A percentile compares a stretch with the other conserved stretches of the same genome.
These are phyloP conservation scores for Tamandua tetradactyla DNA, from an alignment of 2,797 vertebrate species.

Conservation along the genomic window DNA sequence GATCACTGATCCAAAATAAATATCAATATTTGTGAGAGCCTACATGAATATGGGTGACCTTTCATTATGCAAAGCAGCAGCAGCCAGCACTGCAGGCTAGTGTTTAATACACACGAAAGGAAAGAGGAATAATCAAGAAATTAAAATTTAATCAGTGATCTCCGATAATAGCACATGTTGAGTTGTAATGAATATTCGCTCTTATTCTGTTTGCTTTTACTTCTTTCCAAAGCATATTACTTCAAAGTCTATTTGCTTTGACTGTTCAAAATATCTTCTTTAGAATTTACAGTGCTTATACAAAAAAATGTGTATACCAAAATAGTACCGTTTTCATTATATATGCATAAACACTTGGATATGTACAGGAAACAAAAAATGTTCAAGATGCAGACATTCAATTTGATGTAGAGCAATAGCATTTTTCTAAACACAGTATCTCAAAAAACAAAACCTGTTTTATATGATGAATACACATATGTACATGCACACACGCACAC, in stretches of 20 bases:
- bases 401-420: not conserved
- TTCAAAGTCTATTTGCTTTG: conserved; percentile 68
- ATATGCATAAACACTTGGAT: not conserved
- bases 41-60: conserved; percentile 56
- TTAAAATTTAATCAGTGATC: conserved; percentile 78
- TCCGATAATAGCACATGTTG: conserved; percentile 71
- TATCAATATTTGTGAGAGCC: conserved; percentile 69
- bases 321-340: not conserved
- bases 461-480: conserved; percentile 24
- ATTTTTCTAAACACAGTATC: conserved; percentile 6
- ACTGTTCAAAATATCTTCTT: conserved; percentile 73
- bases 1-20: conserved; percentile 66
- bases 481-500: not conserved
- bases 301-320: not conserved
- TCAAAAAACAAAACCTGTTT: conserved; percentile 12
- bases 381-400: not conserved
- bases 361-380: conserved; percentile 42
- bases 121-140: conserved; percentile 77
- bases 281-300: conserved; percentile 50
- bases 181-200: conserved; percentile 73
- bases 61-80: conserved; percentile 74
- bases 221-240: conserved; percentile 56
- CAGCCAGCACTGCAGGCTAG: conserved; percentile 43
- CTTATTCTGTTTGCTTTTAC: conserved; percentile 56
- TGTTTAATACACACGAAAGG: conserved; percentile 66